Evolutionary conservation across 37 sponge, comb jelly and placozoan genomes (phyloP).

Genomic region (Cliona cf. orientalis): DNA sequence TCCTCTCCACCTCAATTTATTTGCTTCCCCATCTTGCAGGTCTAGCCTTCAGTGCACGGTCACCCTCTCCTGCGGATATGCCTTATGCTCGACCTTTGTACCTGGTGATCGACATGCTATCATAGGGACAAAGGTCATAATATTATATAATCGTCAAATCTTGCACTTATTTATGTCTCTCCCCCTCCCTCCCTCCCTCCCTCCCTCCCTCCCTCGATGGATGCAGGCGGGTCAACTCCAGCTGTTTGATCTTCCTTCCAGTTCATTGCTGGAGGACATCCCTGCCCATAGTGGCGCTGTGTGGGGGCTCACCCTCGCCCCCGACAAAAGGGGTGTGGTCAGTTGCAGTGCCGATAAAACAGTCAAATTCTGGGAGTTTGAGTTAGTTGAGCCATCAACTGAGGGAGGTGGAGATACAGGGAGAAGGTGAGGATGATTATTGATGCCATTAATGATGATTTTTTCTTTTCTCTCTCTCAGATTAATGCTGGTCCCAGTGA

Average conservation of each 20-base stretch:
- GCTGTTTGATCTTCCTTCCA: slow-evolving; percentile 79
- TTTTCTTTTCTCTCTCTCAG: not conserved
- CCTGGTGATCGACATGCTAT: slow-evolving; percentile 89
- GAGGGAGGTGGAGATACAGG: slow-evolving; percentile 22
- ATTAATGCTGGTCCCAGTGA: slow-evolving; percentile 53
- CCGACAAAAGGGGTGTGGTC: slow-evolving; percentile 86
- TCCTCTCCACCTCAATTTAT: not conserved
- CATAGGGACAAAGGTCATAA: slow-evolving; percentile 87
- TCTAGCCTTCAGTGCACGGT: slow-evolving; percentile 70
- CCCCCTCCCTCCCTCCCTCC: not conserved
- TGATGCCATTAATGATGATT: not conserved
- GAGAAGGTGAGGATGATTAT: slow-evolving; percentile 24
- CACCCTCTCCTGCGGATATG: slow-evolving; percentile 81
- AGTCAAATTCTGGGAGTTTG: slow-evolving; percentile 98
- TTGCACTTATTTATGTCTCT: not conserved
- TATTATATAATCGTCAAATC: not conserved
- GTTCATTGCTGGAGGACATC: slow-evolving; percentile 59
- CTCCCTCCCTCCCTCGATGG: not conserved
- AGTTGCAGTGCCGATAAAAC: slow-evolving; percentile 88
- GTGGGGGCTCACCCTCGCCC: slow-evolving; percentile 78
- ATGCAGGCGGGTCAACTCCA: slow-evolving; percentile 80
- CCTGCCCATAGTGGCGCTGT: slow-evolving; percentile 78
- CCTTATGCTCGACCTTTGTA: slow-evolving; percentile 74
- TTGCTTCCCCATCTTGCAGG: slow-evolving; percentile 10
- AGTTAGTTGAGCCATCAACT: slow-evolving; percentile 35